phyloP scores from a whole-genome alignment of 2,113 vertebrate species.

The Nicator chloris region DNA sequence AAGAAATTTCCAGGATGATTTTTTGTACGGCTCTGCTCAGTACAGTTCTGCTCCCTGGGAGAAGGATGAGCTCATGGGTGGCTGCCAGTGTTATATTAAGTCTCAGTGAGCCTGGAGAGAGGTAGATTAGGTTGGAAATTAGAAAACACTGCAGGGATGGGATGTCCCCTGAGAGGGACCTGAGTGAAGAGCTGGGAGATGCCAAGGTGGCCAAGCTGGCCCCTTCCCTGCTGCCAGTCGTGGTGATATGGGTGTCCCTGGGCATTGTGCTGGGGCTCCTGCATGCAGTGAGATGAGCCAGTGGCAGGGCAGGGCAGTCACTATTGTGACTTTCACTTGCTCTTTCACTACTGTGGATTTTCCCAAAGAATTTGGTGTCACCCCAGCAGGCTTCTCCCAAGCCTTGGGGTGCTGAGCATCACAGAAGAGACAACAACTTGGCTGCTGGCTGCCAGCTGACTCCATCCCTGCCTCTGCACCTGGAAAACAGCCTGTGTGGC shows the following conservation, averaged over 20 bases:
- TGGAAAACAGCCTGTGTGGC: not conserved
- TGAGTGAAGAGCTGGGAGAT: fast-evolving
- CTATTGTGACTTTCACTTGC: too few species aligned
- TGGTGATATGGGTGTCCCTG: not conserved
- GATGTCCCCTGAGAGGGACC: not conserved
- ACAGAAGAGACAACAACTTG: not conserved
- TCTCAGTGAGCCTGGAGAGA: not conserved
- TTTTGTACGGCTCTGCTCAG: not conserved
- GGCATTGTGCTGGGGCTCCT: not conserved
- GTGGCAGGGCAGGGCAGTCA: not conserved
- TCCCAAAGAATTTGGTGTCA: not conserved
- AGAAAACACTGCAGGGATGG: not conserved
- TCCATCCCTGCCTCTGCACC: not conserved
- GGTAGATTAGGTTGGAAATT: slow-evolving; percentile 1
- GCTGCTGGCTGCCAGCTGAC: not conserved
- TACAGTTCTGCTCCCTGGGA: not conserved
- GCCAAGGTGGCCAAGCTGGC: fast-evolving
- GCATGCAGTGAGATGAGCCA: fast-evolving
- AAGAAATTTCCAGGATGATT: not conserved
- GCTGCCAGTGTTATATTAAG: not conserved
- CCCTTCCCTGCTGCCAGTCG: not conserved
- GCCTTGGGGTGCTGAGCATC: not conserved
- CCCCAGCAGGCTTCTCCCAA: not conserved
- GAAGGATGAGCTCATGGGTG: not conserved
- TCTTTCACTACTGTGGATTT: not conserved